These are phyloP conservation scores for Condylura cristata DNA, from an alignment of 2,113 vertebrate genomes.

Conservation along the genomic window DNA sequence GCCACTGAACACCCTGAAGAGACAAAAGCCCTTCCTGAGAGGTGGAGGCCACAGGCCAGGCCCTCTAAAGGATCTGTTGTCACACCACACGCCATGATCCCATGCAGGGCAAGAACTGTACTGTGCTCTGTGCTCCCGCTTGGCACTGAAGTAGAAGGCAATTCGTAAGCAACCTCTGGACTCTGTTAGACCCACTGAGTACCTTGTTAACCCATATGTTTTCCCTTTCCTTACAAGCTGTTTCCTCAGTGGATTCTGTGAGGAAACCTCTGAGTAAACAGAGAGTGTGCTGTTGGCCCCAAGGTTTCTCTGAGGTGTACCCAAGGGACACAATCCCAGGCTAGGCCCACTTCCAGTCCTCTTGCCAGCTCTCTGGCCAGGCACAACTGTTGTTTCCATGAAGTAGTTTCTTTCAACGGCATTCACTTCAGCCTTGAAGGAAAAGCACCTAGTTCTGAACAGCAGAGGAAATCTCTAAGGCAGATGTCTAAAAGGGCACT, in stretches of 20 bases:
- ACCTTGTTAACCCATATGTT: slow-evolving; percentile 84
- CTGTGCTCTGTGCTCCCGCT: background rate
- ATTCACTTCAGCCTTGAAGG: slow-evolving; percentile 23
- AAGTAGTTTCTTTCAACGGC: slow-evolving; percentile 43
- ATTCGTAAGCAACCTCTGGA: background rate
- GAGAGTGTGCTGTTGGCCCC: slow-evolving; percentile 58
- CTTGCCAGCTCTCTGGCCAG: background rate
- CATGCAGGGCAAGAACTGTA: background rate
- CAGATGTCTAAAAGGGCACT: background rate
- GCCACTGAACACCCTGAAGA: background rate
- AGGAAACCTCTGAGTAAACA: slow-evolving; percentile 87
- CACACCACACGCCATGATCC: background rate
- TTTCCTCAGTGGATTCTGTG: slow-evolving; percentile 81
- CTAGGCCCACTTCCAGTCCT: slow-evolving; percentile 57
- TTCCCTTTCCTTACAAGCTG: slow-evolving; percentile 81
- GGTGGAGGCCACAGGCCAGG: background rate
- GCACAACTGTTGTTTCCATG: slow-evolving; percentile 14
- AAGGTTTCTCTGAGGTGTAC: slow-evolving; percentile 53
- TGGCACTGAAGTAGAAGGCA: slow-evolving; percentile 1
- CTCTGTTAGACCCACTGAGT: background rate
- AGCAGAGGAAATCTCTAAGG: slow-evolving; percentile 47
- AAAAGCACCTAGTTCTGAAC: slow-evolving; percentile 24
- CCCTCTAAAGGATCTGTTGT: background rate
- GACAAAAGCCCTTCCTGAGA: background rate
- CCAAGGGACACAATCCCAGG: background rate